Conservation (phyloP, 2,888 invertebrate genomes). For the Alitta virens region DNA sequence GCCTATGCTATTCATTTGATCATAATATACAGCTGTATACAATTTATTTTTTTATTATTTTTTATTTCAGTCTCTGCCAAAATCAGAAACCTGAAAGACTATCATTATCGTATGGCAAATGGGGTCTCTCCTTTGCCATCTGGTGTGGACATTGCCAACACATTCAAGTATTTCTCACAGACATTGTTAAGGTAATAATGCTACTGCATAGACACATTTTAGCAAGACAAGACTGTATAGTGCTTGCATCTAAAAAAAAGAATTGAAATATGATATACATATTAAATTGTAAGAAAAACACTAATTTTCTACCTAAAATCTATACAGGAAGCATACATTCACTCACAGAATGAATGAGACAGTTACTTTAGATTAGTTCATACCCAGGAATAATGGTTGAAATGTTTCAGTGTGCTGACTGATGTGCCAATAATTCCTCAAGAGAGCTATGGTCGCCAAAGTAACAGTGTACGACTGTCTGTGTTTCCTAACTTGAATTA, state of each 20-base stretch:
- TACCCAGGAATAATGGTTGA: too few relatives aligned
- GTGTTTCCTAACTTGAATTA: slow-evolving; percentile 96
- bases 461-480: slow-evolving; percentile 77
- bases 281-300: too few relatives aligned
- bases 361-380: too few relatives aligned
- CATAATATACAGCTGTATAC: background rate
- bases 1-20: too few relatives aligned
- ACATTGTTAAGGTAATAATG: slow-evolving; percentile 88
- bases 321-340: too few relatives aligned
- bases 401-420: slow-evolving; percentile 79
- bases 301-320: too few relatives aligned
- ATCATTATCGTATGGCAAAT: slow-evolving; percentile 87
- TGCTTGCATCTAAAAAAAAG: too few relatives aligned
- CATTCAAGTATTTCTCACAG: slow-evolving; percentile 96
- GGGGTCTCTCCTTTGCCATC: slow-evolving; percentile 88
- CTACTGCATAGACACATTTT: too few relatives aligned
- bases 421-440: slow-evolving; percentile 92
- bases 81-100: slow-evolving; percentile 94
- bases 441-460: slow-evolving; percentile 84
- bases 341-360: too few relatives aligned
- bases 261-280: too few relatives aligned
- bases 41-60: slow-evolving; percentile 10
- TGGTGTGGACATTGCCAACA: slow-evolving; percentile 94
- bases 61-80: slow-evolving; percentile 84
- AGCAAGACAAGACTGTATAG: too few relatives aligned